Evolutionary conservation across 2,113 vertebrate species (phyloP), one percentile per base, ranked within the genome.

Genomic region (Pteropus alecto): DNA sequence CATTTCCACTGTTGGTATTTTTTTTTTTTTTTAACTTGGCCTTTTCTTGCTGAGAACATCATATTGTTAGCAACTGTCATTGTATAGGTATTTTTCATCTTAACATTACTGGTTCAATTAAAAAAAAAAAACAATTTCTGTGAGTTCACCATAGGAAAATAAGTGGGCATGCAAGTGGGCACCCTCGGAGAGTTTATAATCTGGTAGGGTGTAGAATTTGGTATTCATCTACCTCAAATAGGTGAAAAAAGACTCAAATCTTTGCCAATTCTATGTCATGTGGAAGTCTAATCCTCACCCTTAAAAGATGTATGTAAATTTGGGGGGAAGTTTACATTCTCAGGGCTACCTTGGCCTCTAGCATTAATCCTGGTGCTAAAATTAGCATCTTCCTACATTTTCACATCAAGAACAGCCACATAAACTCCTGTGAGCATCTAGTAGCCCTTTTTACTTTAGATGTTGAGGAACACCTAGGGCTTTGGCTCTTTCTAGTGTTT

Each of bases 51-150:
- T 60, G 63, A 83, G 60, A 92, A 73, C 94, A 92, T 56, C 11
- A 46, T 51, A 51, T 4, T 51, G 38, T 85, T 38, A 51, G 24
- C 51, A 76, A 19, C 54, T 82, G 51, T 92, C 84, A 73, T 24
- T 28, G 13, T 56, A n/a, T 16, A 83, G 11, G 3, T 83, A 51
- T 81, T 97, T 81, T 96, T 87, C 77, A 78, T 54, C 46, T 38
- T 33, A 94, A 77, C 18, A 30, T 15, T 41, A 78, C 8, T 71
- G 38, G 84, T 3, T 67, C 41, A 92, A 92, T 16, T 5, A 16
- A 88, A 92, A 7, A 94, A 87, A 93, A 90, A 67, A 84, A 76
- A 28, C 56, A 61, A 56, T 83, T 91, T 51, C 70, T 84, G 58
- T 65, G 48, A 83, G 43, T 84, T 89, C 30, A 70, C 38, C 19